Evolutionary conservation across 1,140 invertebrate genomes (phyloP).

Genomic region (Phocides pigmalion): DNA sequence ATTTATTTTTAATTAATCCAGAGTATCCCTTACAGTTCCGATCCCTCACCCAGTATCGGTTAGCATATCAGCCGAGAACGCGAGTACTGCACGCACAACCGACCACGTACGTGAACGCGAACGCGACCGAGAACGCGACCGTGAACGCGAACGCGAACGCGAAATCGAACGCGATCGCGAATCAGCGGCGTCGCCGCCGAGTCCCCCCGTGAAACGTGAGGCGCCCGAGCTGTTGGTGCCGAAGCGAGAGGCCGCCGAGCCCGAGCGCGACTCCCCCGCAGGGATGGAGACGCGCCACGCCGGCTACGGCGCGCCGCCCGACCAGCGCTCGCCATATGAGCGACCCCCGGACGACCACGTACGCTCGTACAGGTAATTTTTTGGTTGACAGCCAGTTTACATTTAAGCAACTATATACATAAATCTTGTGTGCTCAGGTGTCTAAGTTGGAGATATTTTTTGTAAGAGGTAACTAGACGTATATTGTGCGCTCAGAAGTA

Average conservation of each 20-base stretch:
- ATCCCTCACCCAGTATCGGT: slow-evolving; percentile 34
- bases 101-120: slow-evolving; percentile 36
- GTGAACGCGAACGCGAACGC: slow-evolving; percentile 70
- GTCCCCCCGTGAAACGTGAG: slow-evolving; percentile 83
- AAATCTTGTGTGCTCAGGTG: slow-evolving; percentile 2
- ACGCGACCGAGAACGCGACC: slow-evolving; percentile 40
- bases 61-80: slow-evolving; percentile 15
- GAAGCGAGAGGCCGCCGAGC: slow-evolving; percentile 85
- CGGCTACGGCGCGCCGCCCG: slow-evolving; percentile 83
- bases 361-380: slow-evolving; percentile 83
- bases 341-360: slow-evolving; percentile 86
- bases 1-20: neutral
- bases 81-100: slow-evolving; percentile 14
- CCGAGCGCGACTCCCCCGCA: slow-evolving; percentile 89
- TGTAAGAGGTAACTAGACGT: no score
- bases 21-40: slow-evolving; percentile 20
- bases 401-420: no score
- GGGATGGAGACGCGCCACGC: slow-evolving; percentile 86
- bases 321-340: slow-evolving; percentile 88
- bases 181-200: slow-evolving; percentile 85
- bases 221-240: slow-evolving; percentile 86
- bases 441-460: no score
- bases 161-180: slow-evolving; percentile 69
- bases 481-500: no score
- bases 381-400: neutral